These are phyloP conservation scores for Podiceps cristatus DNA, from an alignment of 2,113 vertebrate genomes.

Conservation along the genomic window DNA sequence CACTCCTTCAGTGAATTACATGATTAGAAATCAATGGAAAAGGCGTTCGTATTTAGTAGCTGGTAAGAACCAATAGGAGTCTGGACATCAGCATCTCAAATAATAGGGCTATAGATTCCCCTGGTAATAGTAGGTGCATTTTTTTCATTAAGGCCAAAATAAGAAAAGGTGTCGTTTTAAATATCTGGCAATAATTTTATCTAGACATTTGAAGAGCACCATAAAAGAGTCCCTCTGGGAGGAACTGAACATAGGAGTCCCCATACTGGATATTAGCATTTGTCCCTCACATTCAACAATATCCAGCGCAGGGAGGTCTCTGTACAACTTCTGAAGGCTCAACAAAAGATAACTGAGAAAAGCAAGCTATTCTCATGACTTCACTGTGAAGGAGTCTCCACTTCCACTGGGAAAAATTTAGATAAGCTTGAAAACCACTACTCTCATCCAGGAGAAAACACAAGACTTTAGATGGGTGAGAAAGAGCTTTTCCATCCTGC, in stretches of 20 bases:
- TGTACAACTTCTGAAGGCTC: not conserved
- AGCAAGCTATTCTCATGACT: slow-evolving; percentile 18
- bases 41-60: not conserved
- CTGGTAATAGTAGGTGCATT: not conserved
- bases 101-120: not conserved
- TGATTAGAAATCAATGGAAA: not conserved
- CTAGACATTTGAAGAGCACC: not conserved
- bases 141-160: not conserved
- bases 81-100: not conserved
- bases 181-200: not conserved
- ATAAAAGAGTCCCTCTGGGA: not conserved
- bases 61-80: not conserved
- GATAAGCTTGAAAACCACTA: slow-evolving; percentile 31
- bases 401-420: slow-evolving; percentile 26
- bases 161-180: not conserved
- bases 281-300: not conserved
- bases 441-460: slow-evolving; percentile 22
- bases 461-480: not conserved
- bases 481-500: slow-evolving; percentile 24
- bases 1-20: not conserved
- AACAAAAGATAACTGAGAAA: slow-evolving; percentile 32
- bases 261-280: not conserved
- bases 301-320: not conserved
- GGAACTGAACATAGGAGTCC: not conserved
- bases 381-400: slow-evolving; percentile 10